Base-by-base conservation (phyloP, 1,140 invertebrate species). In the Drosophila orosa region DNA sequence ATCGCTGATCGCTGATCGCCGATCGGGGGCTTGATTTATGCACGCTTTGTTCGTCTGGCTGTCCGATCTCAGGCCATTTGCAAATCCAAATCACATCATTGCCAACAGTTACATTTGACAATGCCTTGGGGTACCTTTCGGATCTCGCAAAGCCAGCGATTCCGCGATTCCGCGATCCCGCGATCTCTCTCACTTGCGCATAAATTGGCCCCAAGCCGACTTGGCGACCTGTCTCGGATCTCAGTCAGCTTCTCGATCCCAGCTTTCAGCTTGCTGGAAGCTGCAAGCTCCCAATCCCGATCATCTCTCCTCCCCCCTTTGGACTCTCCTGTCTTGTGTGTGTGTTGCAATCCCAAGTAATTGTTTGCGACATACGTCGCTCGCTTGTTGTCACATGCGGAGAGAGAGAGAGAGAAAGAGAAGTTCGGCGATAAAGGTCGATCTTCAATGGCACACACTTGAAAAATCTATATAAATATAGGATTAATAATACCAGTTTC, bases 341-440 rank as follows among this genome's bases (percentile, higher is more conserved):
- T 74, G 68, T 89, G 85, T 80, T 89, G 80, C 84, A 89, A 89
- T 87, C 80, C 80, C 84, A 90, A 90, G 85, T 90, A 90, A 90
- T 90, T 90, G 86, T 90, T 90, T 87, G 86, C 87, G 86, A 90
- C 86, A 90, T 90, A 90, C 87, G 79, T 90, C 79, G 81, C 79
- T 82, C 86, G 86, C 86, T 86, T 80, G 86, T 90, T 90, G 86
- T 90, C 86, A 90, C 76, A 86, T 82, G 69, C 61, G 59, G 35
- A 42, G 48, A 31, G 62, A 59, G 35, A 42, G 48, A 31, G 62
- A 59, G 61, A 40, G 31, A 39, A 37, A 47, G 58, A 60, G 61
- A 79, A 59, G 45, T 40, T 48, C 71, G 47, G 59, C 66, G 68
- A 80, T 74, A 84, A 89, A 89, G 84, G 73, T 87, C 84, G 71